A percentile compares a stretch with the other conserved stretches of the same genome.
phyloP scores from a whole-genome alignment of 2,113 vertebrate species.

The Edolisoma coerulescens region DNA sequence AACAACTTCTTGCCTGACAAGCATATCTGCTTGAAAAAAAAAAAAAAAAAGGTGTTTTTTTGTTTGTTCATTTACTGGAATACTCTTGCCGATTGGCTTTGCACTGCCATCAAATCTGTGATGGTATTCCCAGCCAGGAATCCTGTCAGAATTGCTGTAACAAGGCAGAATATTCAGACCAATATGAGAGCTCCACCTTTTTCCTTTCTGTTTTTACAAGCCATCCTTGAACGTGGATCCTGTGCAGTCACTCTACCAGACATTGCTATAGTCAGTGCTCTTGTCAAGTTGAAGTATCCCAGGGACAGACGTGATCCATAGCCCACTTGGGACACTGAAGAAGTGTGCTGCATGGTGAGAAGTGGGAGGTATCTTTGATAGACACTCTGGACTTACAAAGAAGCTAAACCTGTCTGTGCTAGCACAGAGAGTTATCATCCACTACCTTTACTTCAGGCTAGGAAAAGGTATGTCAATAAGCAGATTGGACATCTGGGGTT shows the following conservation, averaged over 20 bases:
- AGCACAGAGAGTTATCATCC: neutral
- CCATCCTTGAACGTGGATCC: neutral
- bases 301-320: neutral
- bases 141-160: neutral
- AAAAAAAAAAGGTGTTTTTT: neutral
- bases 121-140: neutral
- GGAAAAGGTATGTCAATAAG: neutral
- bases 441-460: neutral
- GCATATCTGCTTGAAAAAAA: neutral
- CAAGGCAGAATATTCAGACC: neutral
- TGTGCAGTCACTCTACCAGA: neutral
- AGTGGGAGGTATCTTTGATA: neutral
- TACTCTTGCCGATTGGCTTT: neutral
- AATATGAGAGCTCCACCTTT: neutral
- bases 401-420: neutral
- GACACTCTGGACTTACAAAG: neutral
- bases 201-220: neutral
- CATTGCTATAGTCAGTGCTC: neutral
- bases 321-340: neutral
- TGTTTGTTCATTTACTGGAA: neutral
- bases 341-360: neutral
- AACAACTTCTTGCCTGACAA: neutral
- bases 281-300: neutral
- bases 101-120: neutral
- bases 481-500: neutral